Conservation (phyloP, 2,113 vertebrate genomes). For the Campylorhamphus procurvoides region DNA sequence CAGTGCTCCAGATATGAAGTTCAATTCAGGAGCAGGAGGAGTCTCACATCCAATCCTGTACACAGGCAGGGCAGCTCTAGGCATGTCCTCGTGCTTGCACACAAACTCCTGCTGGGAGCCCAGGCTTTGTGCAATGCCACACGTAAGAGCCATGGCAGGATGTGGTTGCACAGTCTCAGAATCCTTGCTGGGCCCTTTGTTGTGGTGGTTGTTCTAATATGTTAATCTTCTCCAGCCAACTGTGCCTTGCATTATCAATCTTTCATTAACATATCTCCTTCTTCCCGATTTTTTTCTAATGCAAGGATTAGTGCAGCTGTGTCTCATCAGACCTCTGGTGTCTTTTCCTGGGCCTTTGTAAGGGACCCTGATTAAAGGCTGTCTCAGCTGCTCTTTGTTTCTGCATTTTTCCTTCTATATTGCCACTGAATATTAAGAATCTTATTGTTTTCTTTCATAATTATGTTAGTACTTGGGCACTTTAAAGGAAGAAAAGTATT, state of each 20-base stretch:
- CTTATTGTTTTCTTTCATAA: constrained; percentile 36
- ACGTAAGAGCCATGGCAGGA: background rate
- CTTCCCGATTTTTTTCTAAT: background rate
- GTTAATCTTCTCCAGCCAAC: constrained; percentile 43
- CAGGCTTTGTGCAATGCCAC: background rate
- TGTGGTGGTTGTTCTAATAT: background rate
- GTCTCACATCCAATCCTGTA: rapidly evolving
- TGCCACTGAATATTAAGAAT: background rate
- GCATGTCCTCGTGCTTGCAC: background rate
- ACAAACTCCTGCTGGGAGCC: background rate
- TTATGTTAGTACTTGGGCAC: background rate
- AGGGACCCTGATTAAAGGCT: constrained; percentile 50
- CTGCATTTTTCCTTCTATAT: background rate
- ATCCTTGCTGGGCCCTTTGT: constrained; percentile 6
- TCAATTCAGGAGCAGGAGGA: rapidly evolving
- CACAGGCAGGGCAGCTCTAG: background rate
- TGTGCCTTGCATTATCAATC: constrained; percentile 21
- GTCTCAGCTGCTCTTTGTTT: constrained; percentile 39
- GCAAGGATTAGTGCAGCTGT: constrained; percentile 55
- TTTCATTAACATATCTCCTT: constrained; percentile 7
- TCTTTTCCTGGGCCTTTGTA: constrained; percentile 46
- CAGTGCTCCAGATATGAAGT: background rate
- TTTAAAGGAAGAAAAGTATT: background rate
- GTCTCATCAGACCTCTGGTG: constrained; percentile 60
- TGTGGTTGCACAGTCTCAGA: background rate